Base-by-base conservation (phyloP, 2,888 invertebrate genomes). In the Creontiades dilutus region DNA sequence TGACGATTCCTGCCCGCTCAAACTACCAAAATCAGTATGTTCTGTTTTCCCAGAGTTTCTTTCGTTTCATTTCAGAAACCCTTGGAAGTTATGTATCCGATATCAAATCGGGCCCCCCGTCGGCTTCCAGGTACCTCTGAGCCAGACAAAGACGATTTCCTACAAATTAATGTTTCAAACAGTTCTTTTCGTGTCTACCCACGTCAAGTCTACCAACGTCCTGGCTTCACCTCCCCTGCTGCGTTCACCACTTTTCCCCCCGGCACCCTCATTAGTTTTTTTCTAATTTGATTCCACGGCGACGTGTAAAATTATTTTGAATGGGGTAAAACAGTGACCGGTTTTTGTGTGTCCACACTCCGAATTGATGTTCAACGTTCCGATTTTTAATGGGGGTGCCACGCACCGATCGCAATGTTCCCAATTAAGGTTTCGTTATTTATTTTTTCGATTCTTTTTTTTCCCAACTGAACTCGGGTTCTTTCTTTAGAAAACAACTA, bases 241-340 rank as follows among this genome's bases (percentile, higher is more conserved):
- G 57, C n/a, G 57, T n/a, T n/a, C 16, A 57, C 57, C 57, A n/a
- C 57, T n/a, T 57, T 16, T 14, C n/a, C 57, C 55, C 37, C n/a
- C 57, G 57, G n/a, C 57, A 57, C 57, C 57, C 57, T 57, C 57
- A 57, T 57, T 57, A 57, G 57, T 57, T 57, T 57, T 55, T n/a
- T 57, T n/a, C 57, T 57, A 57, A n/a, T 57, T 57, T n/a, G 57
- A n/a, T 57, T 57, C 57, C 7, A n/a, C 13, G 57, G 57, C 12
- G n/a, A 57, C 57, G n/a, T 57, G 16, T 57, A 57, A 57, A 55
- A 57, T 57, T 16, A 57, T 57, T 16, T 57, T 57, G 57, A n/a
- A 57, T 57, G n/a, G 57, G n/a, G 37, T 37, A 57, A 57, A 57
- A 57, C 57, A 57, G 57, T n/a, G 57, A 16, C n/a, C 57, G 16